Conservation (phyloP, 2,113 vertebrate species). For the Cololabis saira region DNA sequence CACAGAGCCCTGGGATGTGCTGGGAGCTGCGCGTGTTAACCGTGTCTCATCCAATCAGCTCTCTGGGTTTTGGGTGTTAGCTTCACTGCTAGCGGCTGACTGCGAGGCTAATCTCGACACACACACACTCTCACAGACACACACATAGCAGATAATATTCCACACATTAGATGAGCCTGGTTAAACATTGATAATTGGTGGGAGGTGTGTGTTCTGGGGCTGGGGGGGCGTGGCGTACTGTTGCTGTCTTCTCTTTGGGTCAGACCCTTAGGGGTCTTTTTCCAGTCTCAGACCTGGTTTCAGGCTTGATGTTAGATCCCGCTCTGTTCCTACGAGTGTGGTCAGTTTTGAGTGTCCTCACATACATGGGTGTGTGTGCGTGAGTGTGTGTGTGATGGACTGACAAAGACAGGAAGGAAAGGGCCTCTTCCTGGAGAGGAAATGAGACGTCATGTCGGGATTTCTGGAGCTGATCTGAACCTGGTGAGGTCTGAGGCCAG, state of each 20-base stretch:
- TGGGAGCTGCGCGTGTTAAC: constrained; percentile 40
- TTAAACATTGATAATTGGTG: constrained; percentile 49
- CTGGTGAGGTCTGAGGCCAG: too few species aligned
- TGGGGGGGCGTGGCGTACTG: too few species aligned
- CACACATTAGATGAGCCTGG: constrained; percentile 24
- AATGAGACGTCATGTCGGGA: neutral
- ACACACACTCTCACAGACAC: constrained; percentile 9
- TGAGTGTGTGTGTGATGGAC: neutral
- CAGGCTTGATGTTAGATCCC: too few species aligned
- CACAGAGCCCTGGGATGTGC: constrained; percentile 69
- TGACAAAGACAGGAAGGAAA: constrained; percentile 43
- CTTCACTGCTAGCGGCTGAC: constrained; percentile 47
- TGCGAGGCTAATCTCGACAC: constrained; percentile 21
- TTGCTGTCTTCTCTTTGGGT: too few species aligned
- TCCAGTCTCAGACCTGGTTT: too few species aligned
- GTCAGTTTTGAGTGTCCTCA: too few species aligned
- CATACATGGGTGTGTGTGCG: too few species aligned
- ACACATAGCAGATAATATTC: constrained; percentile 38
- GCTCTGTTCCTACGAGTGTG: too few species aligned
- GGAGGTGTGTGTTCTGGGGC: constrained; percentile 7
- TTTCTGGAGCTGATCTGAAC: too few species aligned
- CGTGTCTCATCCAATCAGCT: constrained; percentile 39
- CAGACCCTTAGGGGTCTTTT: too few species aligned
- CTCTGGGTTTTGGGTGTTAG: neutral
- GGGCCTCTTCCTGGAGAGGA: constrained; percentile 21